phyloP scores from a whole-genome alignment of 2,113 vertebrate genomes.

The Arenaria interpres region DNA sequence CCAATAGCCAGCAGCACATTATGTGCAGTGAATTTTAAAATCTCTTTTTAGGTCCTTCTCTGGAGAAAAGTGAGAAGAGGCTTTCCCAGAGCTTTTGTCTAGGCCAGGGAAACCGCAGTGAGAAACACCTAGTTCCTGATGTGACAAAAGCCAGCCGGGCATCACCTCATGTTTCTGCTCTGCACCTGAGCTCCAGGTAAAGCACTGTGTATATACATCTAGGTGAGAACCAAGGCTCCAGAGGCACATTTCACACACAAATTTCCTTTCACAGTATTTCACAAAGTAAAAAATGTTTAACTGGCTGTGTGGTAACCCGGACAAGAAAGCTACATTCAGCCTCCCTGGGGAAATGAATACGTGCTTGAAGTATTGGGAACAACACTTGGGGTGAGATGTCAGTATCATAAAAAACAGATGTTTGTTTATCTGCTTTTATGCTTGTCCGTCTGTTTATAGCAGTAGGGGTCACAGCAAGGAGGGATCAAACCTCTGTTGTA shows the following conservation, averaged over 20 bases:
- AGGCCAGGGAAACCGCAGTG: background rate
- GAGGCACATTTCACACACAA: background rate
- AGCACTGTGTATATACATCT: background rate
- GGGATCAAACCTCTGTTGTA: conserved; percentile 4
- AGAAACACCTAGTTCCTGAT: background rate
- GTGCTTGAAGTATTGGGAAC: background rate
- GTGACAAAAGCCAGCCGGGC: background rate
- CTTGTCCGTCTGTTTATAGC: background rate
- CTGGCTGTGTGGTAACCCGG: background rate
- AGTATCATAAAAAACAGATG: background rate
- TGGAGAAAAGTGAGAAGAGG: background rate
- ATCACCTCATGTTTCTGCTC: background rate
- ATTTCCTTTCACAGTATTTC: background rate
- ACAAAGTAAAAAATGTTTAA: background rate
- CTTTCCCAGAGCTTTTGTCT: background rate
- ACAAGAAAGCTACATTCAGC: background rate
- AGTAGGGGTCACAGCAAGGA: background rate
- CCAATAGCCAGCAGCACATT: conserved; percentile 31
- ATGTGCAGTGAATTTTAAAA: conserved; percentile 22
- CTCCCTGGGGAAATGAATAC: background rate
- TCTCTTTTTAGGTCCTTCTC: background rate
- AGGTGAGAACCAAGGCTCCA: background rate
- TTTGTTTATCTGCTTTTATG: background rate
- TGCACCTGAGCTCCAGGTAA: background rate
- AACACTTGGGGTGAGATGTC: background rate